Base-by-base conservation (phyloP, 2,113 vertebrate genomes). In the Calidris pugnax region DNA sequence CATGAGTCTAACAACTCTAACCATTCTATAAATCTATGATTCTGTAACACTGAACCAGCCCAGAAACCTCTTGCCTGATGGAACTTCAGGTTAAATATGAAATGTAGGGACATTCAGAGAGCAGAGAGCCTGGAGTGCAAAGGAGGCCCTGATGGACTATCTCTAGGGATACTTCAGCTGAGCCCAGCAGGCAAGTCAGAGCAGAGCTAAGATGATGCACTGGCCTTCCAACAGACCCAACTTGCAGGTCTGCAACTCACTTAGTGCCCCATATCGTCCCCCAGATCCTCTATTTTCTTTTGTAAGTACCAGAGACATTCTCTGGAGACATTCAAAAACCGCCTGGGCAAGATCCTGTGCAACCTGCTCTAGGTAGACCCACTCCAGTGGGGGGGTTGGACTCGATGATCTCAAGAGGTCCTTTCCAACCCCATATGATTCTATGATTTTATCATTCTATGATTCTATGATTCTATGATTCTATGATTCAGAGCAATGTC, bases 61-160 rank as follows among this genome's bases (percentile, higher is more conserved):
- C 41, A 3, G 33, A 74, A 90, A 22, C 1, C 12, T 57, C 67
- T 16, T 0, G 0, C 12, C 19, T 4, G 5, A 8, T 3, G 5
- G 16, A 79, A 30, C 6, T 39, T 13, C 20, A 53, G 18, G 30
- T 7, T 39, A 74, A 68, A 56, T 15, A 37, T 6, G 23, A 63
- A 68, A 32, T 6, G 18, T 11, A 37, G 10, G n/a, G 32, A 76
- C 48, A 67, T 53, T 32, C 41, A 62, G n/a, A 45, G 64, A 53
- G 55, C 2, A 55, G 30, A 80, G 37, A 76, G 9, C 13, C 27
- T 76, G 37, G 9, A 59, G 43, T 10, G 15, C 24, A 57, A 68
- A 56, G 10, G 4, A 6, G 5, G 13, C 8, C 16, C 6, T 43
- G n/a, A 13, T 2, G 48, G 45, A 32, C 2, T 5, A n/a, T 78